Percentiles rank a stretch among this genome's conserved stretches.
Conservation (phyloP, 2,797 vertebrate genomes). For the Uromys caudimaculatus region DNA sequence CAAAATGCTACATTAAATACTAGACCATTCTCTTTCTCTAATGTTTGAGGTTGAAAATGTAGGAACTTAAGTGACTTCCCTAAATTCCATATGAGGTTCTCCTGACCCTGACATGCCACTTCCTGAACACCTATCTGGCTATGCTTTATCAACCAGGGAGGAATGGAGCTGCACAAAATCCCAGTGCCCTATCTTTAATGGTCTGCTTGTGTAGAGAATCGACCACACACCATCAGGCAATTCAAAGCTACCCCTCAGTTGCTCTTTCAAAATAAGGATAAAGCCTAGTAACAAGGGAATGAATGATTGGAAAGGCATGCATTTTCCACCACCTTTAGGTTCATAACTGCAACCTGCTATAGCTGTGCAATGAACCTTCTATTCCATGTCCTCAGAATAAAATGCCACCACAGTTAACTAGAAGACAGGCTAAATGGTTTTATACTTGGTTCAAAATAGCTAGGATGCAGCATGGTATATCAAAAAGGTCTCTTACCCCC, state of each 20-base stretch:
- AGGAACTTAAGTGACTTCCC: background rate
- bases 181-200: background rate
- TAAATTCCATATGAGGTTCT: constrained; percentile 33
- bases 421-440: background rate
- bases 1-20: background rate
- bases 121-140: background rate
- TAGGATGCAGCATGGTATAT: background rate
- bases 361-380: background rate
- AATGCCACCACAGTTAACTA: background rate
- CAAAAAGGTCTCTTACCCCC: background rate
- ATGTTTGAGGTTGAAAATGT: background rate
- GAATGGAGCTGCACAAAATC: background rate
- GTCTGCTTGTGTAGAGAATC: background rate
- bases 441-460: background rate
- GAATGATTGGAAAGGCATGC: background rate
- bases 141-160: background rate
- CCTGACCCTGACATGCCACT: background rate
- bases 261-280: background rate
- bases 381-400: background rate
- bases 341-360: background rate
- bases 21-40: constrained; percentile 7
- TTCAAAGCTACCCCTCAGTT: constrained; percentile 19
- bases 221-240: background rate
- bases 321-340: background rate
- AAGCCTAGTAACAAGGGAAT: background rate